phyloP scores from a whole-genome alignment of 2,888 invertebrate species.

The Lacanobia oleracea region DNA sequence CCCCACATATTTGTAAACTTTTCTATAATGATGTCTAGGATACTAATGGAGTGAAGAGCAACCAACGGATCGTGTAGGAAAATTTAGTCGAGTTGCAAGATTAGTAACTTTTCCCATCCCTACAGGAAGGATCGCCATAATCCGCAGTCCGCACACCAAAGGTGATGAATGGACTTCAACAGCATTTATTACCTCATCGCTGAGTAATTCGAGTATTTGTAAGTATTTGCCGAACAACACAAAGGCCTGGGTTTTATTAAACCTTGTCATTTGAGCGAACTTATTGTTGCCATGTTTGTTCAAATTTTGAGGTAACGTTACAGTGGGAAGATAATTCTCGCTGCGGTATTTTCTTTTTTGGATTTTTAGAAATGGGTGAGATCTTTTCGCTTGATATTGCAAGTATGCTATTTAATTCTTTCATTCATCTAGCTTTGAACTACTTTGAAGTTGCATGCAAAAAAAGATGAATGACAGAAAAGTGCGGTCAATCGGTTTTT shows the following conservation, averaged over 20 bases:
- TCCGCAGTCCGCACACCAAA: constrained; percentile 16
- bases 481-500: background rate
- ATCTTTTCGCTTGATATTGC: background rate
- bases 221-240: constrained; percentile 66
- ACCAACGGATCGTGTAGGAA: background rate
- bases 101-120: constrained; percentile 39
- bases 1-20: background rate
- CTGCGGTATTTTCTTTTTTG: constrained; percentile 1
- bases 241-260: constrained; percentile 53
- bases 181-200: constrained; percentile 76
- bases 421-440: background rate
- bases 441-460: background rate
- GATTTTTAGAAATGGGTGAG: background rate
- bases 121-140: constrained; percentile 42
- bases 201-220: constrained; percentile 78
- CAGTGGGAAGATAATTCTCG: background rate
- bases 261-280: constrained; percentile 52
- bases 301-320: constrained; percentile 42
- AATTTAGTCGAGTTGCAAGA: background rate
- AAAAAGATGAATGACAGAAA: background rate
- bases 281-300: constrained; percentile 61
- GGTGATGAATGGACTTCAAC: constrained; percentile 63
- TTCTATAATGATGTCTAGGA: background rate
- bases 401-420: background rate
- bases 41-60: background rate